phyloP scores from a whole-genome alignment of 2,113 vertebrate species.

The Pandion haliaetus region DNA sequence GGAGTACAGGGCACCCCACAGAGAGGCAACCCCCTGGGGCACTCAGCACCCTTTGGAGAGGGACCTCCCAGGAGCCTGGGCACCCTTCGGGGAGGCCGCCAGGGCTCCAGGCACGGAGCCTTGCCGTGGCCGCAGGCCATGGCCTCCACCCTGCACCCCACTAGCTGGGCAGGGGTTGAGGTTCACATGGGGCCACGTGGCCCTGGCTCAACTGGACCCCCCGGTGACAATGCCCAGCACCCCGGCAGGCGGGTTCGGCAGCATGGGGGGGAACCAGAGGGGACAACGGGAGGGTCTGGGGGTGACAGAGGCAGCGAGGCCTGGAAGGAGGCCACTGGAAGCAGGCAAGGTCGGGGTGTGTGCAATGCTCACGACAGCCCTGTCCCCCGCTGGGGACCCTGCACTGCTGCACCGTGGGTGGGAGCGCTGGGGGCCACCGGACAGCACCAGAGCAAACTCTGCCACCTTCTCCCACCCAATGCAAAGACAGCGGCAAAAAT shows the following conservation, averaged over 20 bases:
- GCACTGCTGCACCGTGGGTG: background rate
- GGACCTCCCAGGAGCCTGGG: background rate
- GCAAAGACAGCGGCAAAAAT: rapidly evolving
- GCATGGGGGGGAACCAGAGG: background rate
- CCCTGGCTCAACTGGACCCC: background rate
- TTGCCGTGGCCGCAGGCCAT: background rate
- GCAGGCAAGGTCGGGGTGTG: rapidly evolving
- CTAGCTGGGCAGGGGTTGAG: background rate
- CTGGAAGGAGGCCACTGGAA: background rate
- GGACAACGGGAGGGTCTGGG: background rate
- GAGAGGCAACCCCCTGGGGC: background rate
- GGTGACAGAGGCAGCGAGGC: background rate
- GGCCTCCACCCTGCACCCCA: background rate
- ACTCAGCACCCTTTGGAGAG: background rate
- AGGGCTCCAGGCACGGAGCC: background rate
- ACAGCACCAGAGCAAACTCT: background rate
- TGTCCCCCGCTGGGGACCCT: background rate
- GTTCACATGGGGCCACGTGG: background rate
- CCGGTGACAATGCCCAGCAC: background rate
- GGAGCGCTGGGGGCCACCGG: background rate
- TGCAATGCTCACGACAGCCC: too few relatives aligned
- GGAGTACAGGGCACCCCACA: background rate
- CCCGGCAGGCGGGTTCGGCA: background rate
- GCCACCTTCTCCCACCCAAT: background rate
- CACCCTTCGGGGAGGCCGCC: background rate